Base-by-base conservation (phyloP, 1,140 invertebrate species). In the Psilanteris sp. region DNA sequence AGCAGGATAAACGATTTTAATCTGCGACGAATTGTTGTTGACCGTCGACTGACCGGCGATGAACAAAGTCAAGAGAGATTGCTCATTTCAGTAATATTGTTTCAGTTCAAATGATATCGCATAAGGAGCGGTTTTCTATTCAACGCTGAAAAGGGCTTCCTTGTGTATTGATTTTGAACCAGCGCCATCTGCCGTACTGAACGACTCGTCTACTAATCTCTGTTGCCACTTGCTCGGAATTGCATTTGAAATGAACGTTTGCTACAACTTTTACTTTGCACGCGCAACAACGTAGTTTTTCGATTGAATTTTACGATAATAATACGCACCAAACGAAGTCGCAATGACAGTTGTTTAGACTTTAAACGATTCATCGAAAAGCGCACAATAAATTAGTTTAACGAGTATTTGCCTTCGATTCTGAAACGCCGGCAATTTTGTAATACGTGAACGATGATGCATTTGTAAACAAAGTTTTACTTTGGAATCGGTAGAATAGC, bases 321-420 rank as follows among this genome's bases (percentile, higher is more conserved):
- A 39, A 2, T 13, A 41, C 15, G 20, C 52, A 55, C 11, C 22
- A 34, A 20, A 7, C 26, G 3, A 43, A 44, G 39, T 24, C n/a
- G 10, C 20, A 20, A 8, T 31, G 14, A 55, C 18, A 26, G 16
- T 22, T 18, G 26, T 34, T 44, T 34, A 43, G 54, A 44, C 3
- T 3, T 55, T 31, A 41, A 18, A 41, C 32, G 52, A 16, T 13
- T 32, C 26, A 46, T 61, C 13, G 31, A 64, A 66, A 66, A 66
- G 61, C 61, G 61, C 61, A 66, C 61, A 66, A 62, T 48, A 39
- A 5, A 36, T 48, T 62, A 62, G 24, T 62, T 31, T 11, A 16
- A 27, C 1, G n/a, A 37, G 14, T 8, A 22, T 36, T 31, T 24
- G 34, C 22, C 48, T 54, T 39, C 14, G 1, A 11, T 44, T 32